phyloP scores from a whole-genome alignment of 1,140 invertebrate genomes.

The Brachionus sp. region DNA sequence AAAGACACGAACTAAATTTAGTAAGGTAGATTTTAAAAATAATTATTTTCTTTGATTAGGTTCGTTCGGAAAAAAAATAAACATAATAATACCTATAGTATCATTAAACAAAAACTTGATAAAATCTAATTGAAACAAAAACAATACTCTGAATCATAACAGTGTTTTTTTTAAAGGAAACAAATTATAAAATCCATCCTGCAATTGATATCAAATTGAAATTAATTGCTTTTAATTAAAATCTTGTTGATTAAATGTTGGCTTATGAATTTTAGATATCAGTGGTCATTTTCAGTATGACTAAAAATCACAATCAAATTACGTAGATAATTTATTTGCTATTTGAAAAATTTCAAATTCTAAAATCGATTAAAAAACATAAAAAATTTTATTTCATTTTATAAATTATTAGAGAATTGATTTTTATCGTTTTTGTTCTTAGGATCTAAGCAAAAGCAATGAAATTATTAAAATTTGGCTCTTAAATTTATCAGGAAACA shows the following conservation, averaged over 20 bases:
- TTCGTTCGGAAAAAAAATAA: neutral
- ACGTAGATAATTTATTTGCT: neutral
- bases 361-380: neutral
- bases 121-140: neutral
- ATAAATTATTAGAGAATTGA: neutral
- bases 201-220: neutral
- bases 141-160: neutral
- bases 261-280: neutral
- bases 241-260: neutral
- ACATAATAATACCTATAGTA: neutral
- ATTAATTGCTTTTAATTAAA: neutral
- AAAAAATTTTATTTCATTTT: neutral
- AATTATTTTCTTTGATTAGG: neutral
- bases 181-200: neutral
- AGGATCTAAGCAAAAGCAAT: neutral
- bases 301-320: neutral
- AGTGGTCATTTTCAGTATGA: neutral
- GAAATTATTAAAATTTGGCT: neutral
- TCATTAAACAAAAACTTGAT: neutral
- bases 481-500: neutral
- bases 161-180: neutral
- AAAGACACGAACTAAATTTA: neutral
- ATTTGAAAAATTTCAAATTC: neutral
- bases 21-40: neutral
- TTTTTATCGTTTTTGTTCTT: neutral